phyloP scores from a whole-genome alignment of 1,140 invertebrate species.

The Bombus impatiens region DNA sequence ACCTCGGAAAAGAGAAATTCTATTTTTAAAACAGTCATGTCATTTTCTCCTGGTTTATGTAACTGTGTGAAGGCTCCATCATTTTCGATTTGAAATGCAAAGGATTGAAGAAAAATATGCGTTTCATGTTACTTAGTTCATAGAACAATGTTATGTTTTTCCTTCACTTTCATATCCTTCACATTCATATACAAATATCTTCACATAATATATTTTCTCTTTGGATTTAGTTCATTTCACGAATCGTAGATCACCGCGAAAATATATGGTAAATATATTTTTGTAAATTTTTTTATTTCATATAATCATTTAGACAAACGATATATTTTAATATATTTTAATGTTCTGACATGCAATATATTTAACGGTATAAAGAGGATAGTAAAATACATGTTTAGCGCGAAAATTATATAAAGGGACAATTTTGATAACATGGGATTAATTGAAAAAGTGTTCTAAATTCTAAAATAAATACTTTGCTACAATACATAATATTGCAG shows the following conservation, averaged over 20 bases:
- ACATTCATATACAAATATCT: too few relatives aligned
- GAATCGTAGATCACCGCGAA: background rate
- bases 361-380: too few relatives aligned
- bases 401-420: too few relatives aligned
- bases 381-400: too few relatives aligned
- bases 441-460: too few relatives aligned
- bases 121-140: background rate
- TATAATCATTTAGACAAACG: too few relatives aligned
- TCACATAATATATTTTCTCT: background rate
- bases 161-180: background rate
- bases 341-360: too few relatives aligned
- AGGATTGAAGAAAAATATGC: background rate
- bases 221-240: background rate
- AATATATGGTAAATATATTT: background rate
- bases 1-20: background rate
- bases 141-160: background rate
- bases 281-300: background rate
- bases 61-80: background rate
- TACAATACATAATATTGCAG: background rate
- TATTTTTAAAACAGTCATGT: background rate
- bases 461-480: background rate
- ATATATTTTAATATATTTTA: too few relatives aligned
- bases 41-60: background rate
- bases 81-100: background rate
- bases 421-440: too few relatives aligned